A percentile compares a stretch with the other conserved stretches of the same genome.
phyloP scores from a whole-genome alignment of 2,113 vertebrate species.

The Anser brachyrhynchus region DNA sequence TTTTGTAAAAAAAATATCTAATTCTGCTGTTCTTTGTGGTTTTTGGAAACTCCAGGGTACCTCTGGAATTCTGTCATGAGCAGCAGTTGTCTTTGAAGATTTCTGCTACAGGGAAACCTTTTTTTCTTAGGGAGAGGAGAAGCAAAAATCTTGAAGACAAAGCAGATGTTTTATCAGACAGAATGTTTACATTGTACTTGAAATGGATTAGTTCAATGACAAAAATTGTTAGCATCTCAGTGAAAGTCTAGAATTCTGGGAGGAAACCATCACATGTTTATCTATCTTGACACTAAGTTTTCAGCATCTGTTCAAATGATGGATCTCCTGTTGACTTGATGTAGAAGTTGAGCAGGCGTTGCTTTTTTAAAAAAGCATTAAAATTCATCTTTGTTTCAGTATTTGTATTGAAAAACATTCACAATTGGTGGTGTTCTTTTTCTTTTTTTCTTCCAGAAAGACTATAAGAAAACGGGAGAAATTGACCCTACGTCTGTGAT shows the following conservation, averaged over 20 bases:
- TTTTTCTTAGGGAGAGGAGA: not conserved
- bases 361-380: not conserved
- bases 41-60: not conserved
- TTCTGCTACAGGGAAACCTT: not conserved
- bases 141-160: not conserved
- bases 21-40: not conserved
- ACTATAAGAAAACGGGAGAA: constrained; percentile 77
- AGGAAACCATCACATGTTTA: not conserved
- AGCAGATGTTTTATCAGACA: not conserved
- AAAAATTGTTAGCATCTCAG: not conserved
- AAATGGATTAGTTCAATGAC: not conserved
- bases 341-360: not conserved
- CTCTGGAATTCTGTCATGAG: not conserved
- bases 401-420: not conserved
- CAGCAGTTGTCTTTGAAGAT: not conserved
- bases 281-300: not conserved
- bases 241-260: not conserved
- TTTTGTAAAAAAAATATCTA: not conserved
- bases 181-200: not conserved
- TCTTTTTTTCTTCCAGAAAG: constrained; percentile 59
- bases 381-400: not conserved
- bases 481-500: constrained; percentile 83
- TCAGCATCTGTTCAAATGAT: not conserved
- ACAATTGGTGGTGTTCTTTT: not conserved
- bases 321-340: not conserved